Base-by-base conservation (phyloP, 2,888 invertebrate genomes). In the Caenorhabditis panamensis region DNA sequence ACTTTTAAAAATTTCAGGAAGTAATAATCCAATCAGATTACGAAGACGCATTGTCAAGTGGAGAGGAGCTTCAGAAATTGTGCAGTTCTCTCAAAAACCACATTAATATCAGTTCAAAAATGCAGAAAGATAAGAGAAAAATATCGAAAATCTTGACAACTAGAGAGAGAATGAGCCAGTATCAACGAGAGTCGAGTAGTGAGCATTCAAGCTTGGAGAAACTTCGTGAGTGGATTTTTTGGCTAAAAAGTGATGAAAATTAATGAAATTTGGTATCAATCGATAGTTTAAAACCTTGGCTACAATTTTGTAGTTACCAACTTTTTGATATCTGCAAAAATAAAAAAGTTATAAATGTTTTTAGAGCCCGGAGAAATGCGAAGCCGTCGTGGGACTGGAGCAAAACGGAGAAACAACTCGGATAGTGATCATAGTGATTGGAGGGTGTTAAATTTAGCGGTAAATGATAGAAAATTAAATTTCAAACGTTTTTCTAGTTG, bases 171-270 rank as follows among this genome's bases (percentile, higher is more conserved):
- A 66, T 72, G 64, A 41, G 58, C 31, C 58, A 78, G 54, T 78
- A 71, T 56, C 63, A 68, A n/a, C 18, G 72, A 16, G 67, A 72
- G 24, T 82, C 82, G 51, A 80, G 79, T 56, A 82, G 82, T 47
- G 82, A 82, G 56, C 79, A 82, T 41, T 82, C 82, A 37, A 82
- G 82, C 53, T 54, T 82, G 53, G 79, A 84, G 59, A 75, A 78
- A 26, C 61, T 80, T 11, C 75, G 76, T 67, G 24, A 61, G 79
- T 62, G n/a, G 2, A 13, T 41, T 36, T 8, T 41, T 16, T 3
- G 41, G 16, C 16, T 41, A 16, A 41, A 16, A 9, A 41, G 41
- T 41, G 41, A 41, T 41, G 5, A 41, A 13, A 54, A 16, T 22
- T 41, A 41, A n/a, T n/a, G n/a, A n/a, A n/a, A n/a, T n/a, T n/a